A percentile compares a stretch with the other conserved stretches of the same genome.
phyloP scores from a whole-genome alignment of 2,113 vertebrate species.

The Malaclemys terrapin region DNA sequence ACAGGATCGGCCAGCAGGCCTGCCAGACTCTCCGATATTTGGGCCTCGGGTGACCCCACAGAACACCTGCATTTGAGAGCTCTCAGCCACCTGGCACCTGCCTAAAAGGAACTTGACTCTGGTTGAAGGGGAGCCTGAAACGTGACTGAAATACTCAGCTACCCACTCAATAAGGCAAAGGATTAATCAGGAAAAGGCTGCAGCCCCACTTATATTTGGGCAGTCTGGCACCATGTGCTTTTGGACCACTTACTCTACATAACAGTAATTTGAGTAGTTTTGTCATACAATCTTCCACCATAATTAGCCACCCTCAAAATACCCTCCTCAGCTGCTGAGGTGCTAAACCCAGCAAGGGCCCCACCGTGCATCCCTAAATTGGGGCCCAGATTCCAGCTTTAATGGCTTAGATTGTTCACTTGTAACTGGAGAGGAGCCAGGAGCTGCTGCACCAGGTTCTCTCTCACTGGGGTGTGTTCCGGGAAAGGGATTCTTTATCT shows the following conservation, averaged over 20 bases:
- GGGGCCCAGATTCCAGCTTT: no score
- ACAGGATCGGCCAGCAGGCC: neutral
- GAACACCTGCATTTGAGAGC: neutral
- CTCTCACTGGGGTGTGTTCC: neutral
- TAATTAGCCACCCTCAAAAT: neutral
- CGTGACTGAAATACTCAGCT: neutral
- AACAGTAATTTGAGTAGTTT: neutral
- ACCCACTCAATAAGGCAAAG: neutral
- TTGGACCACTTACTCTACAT: neutral
- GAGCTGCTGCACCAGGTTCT: neutral
- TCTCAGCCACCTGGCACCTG: neutral
- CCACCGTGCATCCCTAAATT: neutral
- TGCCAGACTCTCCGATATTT: neutral
- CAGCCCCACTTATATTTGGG: neutral
- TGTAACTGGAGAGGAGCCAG: neutral
- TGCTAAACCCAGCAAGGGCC: neutral
- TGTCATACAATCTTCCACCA: neutral
- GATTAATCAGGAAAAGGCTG: neutral
- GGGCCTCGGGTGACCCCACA: neutral
- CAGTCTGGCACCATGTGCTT: neutral
- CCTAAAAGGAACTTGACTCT: neutral
- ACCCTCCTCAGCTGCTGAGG: neutral
- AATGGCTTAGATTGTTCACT: neutral
- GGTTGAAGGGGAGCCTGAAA: neutral
- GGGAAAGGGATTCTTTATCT: neutral